Evolutionary conservation across 2,888 invertebrate genomes (phyloP), one percentile per base, ranked within the genome.

Genomic region (Harpalus rubripes): DNA sequence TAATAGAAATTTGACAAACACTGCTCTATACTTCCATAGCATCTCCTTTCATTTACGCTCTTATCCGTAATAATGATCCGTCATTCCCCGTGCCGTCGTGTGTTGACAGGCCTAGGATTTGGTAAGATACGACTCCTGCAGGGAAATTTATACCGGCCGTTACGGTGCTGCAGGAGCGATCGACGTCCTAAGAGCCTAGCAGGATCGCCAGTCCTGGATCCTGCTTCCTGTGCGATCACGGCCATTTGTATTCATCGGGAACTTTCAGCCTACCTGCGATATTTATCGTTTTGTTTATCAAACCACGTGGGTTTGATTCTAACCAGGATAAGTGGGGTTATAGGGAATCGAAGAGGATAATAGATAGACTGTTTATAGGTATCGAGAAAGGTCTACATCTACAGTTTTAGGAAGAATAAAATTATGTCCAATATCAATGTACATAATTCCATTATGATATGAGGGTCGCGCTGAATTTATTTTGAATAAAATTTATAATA

Each of bases 271-370:
- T 68, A 32, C 68, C 68, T 68, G 32, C 7, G 68, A 26, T 68
- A 68, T 68, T 68, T 68, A 68, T 68, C 68, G 68, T 68, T 68
- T 68, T 68, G 68, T 68, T 68, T 68, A 68, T 68, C 39, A 68
- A 68, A 10, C 15, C 8, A 12, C 32, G 32, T 7, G 68, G 68
- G 12, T 39, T 68, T 68, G 39, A 68, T 68, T 68, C 32, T 68
- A 15, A 68, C 39, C 68, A 52, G 44, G 10, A 52, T 10, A 52
- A 52, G 44, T 52, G 44, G 10, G 44, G 2, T 52, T 52, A 10
- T 10, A 32, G 32, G 6, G 32, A 6, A 32, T 32, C 32, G 32
- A 32, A 5, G 32, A 32, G 32, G 32, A 32, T 22, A 22, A 1
- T 22, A 1, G 1, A 32, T 32, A 32, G 32, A 32, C 32, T 32